Base-by-base conservation (phyloP, 2,888 invertebrate genomes). In the Myathropa florea region DNA sequence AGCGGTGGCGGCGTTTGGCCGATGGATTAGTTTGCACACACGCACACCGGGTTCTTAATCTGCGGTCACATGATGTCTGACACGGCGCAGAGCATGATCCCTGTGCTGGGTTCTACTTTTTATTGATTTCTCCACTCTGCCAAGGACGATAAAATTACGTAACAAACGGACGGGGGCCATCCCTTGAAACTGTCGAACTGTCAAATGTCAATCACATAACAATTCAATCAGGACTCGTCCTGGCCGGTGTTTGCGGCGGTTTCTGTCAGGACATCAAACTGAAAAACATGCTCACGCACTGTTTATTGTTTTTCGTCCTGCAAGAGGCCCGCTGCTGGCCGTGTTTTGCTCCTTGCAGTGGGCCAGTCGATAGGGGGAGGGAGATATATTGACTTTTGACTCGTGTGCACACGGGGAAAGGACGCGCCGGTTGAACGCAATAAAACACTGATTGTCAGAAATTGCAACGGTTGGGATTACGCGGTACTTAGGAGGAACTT, bases 151-250 rank as follows among this genome's bases (percentile, higher is more conserved):
- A 61, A 77, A 67, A 84, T 84, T 84, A 77, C 84, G 39, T 63
- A 84, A 84, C 76, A 76, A 57, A 72, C 33, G 77, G 53, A 1
- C 18, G 23, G 26, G 30, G 33, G 60, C 57, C 30, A 73, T 71
- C 84, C 76, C 75, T 80, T 80, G 76, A 76, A 72, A 71, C 80
- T 84, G 76, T 80, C 84, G 55, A 76, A 71, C 68, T 83, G 79
- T 80, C 83, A 80, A 76, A 84, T 80, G 84, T 84, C 84, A 84
- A 76, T 84, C 84, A 84, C 80, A 57, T 80, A 80, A 80, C 84
- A 76, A 76, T 84, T 84, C 84, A 84, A 84, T 84, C 76, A 84
- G 67, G 53, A 57, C 24, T 12, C 57, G 57, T 14, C 57, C 24
- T 12, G 14, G 3, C 24, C 28, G 39, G n/a, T n/a, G 28, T 59